Base-by-base conservation (phyloP, 1,140 invertebrate genomes). In the Lucilia sericata region DNA sequence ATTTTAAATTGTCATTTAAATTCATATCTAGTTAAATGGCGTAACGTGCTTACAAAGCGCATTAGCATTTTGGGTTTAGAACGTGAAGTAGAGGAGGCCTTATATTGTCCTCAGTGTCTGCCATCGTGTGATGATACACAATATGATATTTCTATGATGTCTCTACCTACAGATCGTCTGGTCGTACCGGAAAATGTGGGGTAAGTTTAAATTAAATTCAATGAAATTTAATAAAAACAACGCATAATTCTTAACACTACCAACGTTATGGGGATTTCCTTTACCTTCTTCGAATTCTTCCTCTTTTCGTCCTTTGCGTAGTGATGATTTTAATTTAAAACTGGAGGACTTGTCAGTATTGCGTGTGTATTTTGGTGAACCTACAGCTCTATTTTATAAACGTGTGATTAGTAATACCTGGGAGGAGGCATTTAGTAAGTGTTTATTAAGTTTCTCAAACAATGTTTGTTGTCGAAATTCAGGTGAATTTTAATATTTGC, bases 31-130 rank as follows among this genome's bases (percentile, higher is more conserved):
- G 89, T 91, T 84, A 91, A 91, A 87, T 91, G 89, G 90, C 47
- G 85, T 81, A 91, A 91, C 80, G 87, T 91, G 85, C 87, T 91
- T 82, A 91, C 90, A 85, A 85, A 88, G 82, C 88, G 88, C 36
- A 55, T 84, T 14, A 65, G 84, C 47, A 82, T 90, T 49, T 85
- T 86, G n/a, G 90, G 89, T 0, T 85, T 91, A 84, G 88, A 90
- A 85, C 88, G 89, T 10, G 90, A 90, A 85, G 65, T 87, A 85
- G 87, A 90, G 85, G 90, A 91, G 78, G 88, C 88, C n/a, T 87
- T 91, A 60, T 89, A 86, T 84, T 91, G 90, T 84, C 88, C 88
- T 0, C 82, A 88, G 55, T 91, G 90, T 74, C 82, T 88, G 86
- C 86, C 89, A 75, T 87, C 88, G 19, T 91, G 90, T 81, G 36